Conservation (phyloP, 2,113 vertebrate genomes). For the Megaceryle maxima region DNA sequence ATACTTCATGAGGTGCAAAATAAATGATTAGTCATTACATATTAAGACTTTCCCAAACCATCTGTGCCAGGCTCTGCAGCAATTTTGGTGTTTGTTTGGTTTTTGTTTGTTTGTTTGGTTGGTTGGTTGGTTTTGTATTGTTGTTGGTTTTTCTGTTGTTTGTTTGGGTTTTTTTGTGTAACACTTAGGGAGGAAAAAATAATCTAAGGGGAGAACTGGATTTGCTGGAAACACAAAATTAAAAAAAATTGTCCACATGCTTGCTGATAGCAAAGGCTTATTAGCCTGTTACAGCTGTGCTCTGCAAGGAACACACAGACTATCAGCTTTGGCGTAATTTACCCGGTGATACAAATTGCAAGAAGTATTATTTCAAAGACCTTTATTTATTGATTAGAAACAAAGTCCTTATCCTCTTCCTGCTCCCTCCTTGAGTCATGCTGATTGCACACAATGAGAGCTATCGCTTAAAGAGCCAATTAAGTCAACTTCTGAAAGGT, state of each 20-base stretch:
- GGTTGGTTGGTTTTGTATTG: no score
- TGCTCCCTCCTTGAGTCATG: constrained; percentile 52
- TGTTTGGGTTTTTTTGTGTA: no score
- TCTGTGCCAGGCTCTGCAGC: not conserved
- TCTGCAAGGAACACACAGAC: not conserved
- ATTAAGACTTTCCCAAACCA: constrained; percentile 5
- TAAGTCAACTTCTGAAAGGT: constrained; percentile 63
- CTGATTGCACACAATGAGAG: constrained; percentile 65
- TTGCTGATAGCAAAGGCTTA: not conserved
- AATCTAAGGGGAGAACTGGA: not conserved
- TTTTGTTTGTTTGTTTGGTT: no score
- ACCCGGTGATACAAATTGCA: constrained; percentile 30
- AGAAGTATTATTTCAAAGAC: constrained; percentile 55
- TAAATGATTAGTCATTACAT: constrained; percentile 19
- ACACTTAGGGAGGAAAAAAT: no score
- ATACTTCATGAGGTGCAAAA: constrained; percentile 51
- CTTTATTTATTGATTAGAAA: constrained; percentile 67
- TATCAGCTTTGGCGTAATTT: constrained; percentile 10
- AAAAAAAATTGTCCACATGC: not conserved
- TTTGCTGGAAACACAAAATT: not conserved
- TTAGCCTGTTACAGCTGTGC: not conserved
- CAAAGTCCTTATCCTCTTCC: constrained; percentile 50
- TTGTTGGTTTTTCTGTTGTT: no score
- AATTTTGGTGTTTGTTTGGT: not conserved
- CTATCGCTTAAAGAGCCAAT: constrained; percentile 63